Percentiles rank a stretch among this genome's conserved stretches.
phyloP scores from a whole-genome alignment of 2,888 invertebrate species.

The Hemicrepidius hirtus region DNA sequence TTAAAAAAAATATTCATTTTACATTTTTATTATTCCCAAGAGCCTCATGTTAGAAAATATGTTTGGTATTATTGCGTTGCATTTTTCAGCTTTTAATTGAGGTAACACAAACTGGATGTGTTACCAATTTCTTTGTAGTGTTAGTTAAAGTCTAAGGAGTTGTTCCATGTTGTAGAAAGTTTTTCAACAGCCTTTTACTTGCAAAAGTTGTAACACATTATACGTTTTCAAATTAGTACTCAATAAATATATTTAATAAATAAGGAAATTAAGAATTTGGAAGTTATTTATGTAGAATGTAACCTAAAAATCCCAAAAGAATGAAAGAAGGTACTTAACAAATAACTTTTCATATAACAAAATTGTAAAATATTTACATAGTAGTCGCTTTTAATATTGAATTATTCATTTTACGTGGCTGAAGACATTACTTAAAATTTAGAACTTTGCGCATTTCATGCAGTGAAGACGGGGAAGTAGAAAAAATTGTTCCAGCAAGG shows the following conservation, averaged over 20 bases:
- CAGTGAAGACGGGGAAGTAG: background rate
- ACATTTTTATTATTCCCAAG: no score
- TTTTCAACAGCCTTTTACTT: no score
- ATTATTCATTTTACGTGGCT: constrained; percentile 1
- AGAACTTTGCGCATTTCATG: background rate
- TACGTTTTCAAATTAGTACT: no score
- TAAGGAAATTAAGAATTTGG: background rate
- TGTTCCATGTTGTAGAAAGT: no score
- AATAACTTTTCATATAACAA: constrained; percentile 9
- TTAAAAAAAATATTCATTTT: no score
- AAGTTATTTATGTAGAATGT: background rate
- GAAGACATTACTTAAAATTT: constrained; percentile 19
- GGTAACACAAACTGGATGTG: no score
- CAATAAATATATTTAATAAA: background rate
- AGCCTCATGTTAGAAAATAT: no score
- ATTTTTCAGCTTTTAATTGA: no score
- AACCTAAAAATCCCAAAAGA: background rate
- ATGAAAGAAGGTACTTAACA: background rate
- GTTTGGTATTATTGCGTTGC: no score
- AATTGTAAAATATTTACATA: constrained; percentile 14
- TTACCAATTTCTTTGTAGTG: no score
- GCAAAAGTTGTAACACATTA: no score
- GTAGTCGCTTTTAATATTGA: constrained; percentile 4
- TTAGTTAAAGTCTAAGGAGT: no score
- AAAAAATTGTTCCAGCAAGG: background rate